Evolutionary conservation across 2,888 invertebrate species (phyloP).

Genomic region (Nephrotoma flavescens): DNA sequence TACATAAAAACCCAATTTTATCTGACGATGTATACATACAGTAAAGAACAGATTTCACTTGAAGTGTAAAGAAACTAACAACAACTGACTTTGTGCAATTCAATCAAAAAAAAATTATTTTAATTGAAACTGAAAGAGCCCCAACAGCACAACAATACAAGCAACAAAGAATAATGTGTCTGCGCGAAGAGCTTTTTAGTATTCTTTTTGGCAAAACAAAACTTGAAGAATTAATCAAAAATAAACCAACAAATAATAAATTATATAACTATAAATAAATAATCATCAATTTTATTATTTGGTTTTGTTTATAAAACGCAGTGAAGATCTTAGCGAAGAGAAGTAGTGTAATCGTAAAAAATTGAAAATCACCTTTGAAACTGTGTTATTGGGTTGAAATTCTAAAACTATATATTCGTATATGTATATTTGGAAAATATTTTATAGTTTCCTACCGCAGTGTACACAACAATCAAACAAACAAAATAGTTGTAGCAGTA

Average conservation of each 20-base stretch:
- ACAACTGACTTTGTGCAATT: background rate
- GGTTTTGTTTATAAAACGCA: background rate
- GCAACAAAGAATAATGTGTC: background rate
- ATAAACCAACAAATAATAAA: background rate
- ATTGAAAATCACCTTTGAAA: background rate
- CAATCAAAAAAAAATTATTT: background rate
- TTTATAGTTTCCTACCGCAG: background rate
- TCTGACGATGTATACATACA: background rate
- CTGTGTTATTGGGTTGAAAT: conserved; percentile 1
- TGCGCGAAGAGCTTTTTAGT: background rate
- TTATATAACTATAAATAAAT: background rate
- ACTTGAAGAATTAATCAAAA: background rate
- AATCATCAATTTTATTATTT: background rate
- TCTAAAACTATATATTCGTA: background rate
- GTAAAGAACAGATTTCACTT: background rate
- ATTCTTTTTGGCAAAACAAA: background rate
- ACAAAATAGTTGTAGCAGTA: background rate
- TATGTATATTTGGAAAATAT: background rate
- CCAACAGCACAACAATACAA: background rate
- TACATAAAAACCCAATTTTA: background rate
- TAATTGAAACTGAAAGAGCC: background rate
- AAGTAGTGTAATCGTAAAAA: background rate
- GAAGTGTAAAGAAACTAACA: background rate
- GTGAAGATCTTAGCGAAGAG: background rate
- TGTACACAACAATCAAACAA: background rate